Base-by-base conservation (phyloP, 2,888 invertebrate species). In the Tachina lurida region DNA sequence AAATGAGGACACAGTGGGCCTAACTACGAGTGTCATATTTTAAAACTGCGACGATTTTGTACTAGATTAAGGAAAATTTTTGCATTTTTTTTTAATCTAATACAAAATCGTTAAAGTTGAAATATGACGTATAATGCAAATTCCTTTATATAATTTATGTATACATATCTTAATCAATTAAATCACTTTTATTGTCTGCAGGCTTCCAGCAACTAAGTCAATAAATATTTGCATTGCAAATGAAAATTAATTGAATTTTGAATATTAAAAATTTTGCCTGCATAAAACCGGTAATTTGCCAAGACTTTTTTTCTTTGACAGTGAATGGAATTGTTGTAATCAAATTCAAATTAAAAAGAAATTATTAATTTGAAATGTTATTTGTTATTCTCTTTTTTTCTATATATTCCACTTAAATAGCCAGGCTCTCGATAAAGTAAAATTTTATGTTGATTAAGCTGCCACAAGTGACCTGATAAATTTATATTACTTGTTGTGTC, bases 401-500 rank as follows among this genome's bases (percentile, higher is more conserved):
- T 41, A 22, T 49, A 10, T 47, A 22, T 49, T 58, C 49, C 39
- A 41, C 67, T 49, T 68, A 67, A 77, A 77, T 60, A 52, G 68
- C 68, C 60, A 62, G 31, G 31, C 7, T 31, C 31, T 70, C 62
- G 62, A 62, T 62, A 68, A 70, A 65, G 78, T 70, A 52, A 31
- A 12, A 22, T 79, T 73, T 79, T 79, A 65, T 79, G 79, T 65
- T 79, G 71, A 79, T 79, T 81, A 81, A 70, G 68, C 68, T 81
- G 62, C 75, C 81, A 81, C 81, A 81, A 81, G 81, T 75, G 81
- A 81, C 81, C 81, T 68, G 81, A 70, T 81, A 81, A 81, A 68
- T 75, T 68, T 81, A 54, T 54, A 73, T 67, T 73, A 70, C 47
- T 70, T 76, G 75, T 65, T 56, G 70, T 76, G 52, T 62, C 68